Evolutionary conservation across 2,113 vertebrate species (phyloP).

Genomic region (Dipodomys stephensi): DNA sequence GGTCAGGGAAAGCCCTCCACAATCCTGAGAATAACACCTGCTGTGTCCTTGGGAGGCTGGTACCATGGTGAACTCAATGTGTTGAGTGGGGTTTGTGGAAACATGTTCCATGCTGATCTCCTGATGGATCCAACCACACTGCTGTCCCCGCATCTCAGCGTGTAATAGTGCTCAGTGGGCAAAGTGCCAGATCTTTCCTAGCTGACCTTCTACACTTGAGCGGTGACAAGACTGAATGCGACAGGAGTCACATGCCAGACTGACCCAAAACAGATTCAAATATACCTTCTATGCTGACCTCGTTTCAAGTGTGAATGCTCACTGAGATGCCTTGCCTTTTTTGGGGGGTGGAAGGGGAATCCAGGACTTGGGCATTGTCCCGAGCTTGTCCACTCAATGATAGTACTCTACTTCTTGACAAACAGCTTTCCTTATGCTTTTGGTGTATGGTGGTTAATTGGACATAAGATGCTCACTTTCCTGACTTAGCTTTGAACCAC

Average conservation of each 20-base stretch:
- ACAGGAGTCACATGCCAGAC: conserved; percentile 78
- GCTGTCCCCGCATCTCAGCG: conserved; percentile 70
- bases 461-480: no score
- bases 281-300: conserved; percentile 75
- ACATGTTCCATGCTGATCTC: conserved; percentile 61
- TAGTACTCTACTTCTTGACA: no score
- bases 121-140: conserved; percentile 44
- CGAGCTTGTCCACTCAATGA: no score
- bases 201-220: conserved; percentile 83
- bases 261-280: conserved; percentile 73
- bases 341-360: no score
- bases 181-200: conserved; percentile 81
- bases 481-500: no score
- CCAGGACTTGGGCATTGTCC: no score
- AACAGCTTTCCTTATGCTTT: no score
- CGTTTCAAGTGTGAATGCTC: conserved; percentile 81
- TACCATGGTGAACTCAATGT: conserved; percentile 66
- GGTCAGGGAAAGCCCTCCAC: neutral
- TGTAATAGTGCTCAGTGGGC: conserved; percentile 67
- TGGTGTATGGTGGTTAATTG: no score
- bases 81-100: conserved; percentile 64
- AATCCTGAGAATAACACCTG: neutral
- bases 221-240: conserved; percentile 80
- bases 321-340: conserved; percentile 51
- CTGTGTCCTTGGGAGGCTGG: neutral